These are phyloP conservation scores for Jaculus jaculus DNA, from an alignment of 2,113 vertebrate species.

Conservation along the genomic window DNA sequence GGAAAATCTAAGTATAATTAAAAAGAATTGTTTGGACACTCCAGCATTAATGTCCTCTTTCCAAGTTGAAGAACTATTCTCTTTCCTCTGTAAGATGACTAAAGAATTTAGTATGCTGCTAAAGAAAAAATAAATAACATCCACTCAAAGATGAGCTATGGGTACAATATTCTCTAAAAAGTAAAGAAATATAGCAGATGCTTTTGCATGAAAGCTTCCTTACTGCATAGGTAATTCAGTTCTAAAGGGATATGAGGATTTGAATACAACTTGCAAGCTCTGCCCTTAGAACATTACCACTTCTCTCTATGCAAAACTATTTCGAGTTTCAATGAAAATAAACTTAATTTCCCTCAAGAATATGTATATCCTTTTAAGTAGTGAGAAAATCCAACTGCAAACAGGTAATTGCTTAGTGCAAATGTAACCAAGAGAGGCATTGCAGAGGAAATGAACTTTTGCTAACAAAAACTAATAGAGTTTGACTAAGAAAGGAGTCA, in stretches of 20 bases:
- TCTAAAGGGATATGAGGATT: background rate
- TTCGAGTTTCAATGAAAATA: conserved; percentile 35
- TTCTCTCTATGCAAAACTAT: conserved; percentile 20
- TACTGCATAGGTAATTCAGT: background rate
- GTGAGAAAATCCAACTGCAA: conserved; percentile 52
- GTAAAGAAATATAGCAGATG: background rate
- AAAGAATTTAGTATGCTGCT: conserved; percentile 10
- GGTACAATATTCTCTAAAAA: background rate
- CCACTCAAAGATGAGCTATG: background rate
- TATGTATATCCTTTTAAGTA: conserved; percentile 29
- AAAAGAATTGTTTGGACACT: background rate
- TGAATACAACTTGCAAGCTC: conserved; percentile 37
- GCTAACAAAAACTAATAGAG: conserved; percentile 51
- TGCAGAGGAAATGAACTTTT: conserved; percentile 60
- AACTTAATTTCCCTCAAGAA: conserved; percentile 64
- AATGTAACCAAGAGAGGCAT: conserved; percentile 57
- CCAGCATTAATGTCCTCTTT: background rate
- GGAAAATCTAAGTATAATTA: background rate
- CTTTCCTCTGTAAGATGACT: conserved; percentile 2
- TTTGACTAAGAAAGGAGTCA: conserved; percentile 37
- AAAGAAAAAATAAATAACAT: background rate
- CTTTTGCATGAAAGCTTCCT: background rate
- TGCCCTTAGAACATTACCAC: background rate
- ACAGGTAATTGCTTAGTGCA: conserved; percentile 45
- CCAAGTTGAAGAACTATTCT: background rate